phyloP scores from a whole-genome alignment of 2,797 vertebrate species.

The Typhlichthys eigenmanni region DNA sequence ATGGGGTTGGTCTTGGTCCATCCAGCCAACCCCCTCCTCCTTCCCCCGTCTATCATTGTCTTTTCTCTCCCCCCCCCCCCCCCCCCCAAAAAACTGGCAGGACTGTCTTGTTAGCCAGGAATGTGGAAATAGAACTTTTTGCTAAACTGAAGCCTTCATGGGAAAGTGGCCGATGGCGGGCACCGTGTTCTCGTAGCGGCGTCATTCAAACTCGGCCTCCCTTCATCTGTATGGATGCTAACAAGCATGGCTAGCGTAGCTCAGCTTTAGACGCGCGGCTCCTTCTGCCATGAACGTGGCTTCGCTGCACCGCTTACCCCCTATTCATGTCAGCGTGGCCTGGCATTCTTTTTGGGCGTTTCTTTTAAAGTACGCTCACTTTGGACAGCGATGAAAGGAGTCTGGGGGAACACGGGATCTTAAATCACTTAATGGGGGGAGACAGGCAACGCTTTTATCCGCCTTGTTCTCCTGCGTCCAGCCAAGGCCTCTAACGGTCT shows the following conservation, averaged over 20 bases:
- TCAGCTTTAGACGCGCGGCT: constrained; percentile 62
- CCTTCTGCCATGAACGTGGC: constrained; percentile 61
- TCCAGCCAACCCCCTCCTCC: neutral
- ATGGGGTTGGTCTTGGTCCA: constrained; percentile 46
- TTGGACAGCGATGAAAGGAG: constrained; percentile 71
- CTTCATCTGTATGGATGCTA: constrained; percentile 47
- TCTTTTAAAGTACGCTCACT: constrained; percentile 62
- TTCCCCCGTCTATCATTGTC: neutral
- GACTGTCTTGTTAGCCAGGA: constrained; percentile 54
- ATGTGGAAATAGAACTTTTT: constrained; percentile 51
- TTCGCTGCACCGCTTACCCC: constrained; percentile 62
- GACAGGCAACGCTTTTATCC: constrained; percentile 76
- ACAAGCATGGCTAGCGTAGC: constrained; percentile 60
- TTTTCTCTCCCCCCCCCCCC: constrained; percentile 20
- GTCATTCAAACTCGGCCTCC: constrained; percentile 47
- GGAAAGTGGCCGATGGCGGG: constrained; percentile 58
- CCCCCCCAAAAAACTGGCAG: constrained; percentile 25
- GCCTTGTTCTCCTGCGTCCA: constrained; percentile 67
- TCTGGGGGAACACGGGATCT: constrained; percentile 67
- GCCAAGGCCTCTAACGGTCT: constrained; percentile 73
- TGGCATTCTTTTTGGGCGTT: constrained; percentile 65
- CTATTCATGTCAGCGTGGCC: constrained; percentile 67
- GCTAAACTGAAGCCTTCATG: constrained; percentile 60
- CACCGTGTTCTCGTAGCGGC: constrained; percentile 41
- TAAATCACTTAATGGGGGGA: constrained; percentile 79